These are phyloP conservation scores for Eurystomus gularis DNA, from an alignment of 2,113 vertebrate genomes.

Conservation along the genomic window DNA sequence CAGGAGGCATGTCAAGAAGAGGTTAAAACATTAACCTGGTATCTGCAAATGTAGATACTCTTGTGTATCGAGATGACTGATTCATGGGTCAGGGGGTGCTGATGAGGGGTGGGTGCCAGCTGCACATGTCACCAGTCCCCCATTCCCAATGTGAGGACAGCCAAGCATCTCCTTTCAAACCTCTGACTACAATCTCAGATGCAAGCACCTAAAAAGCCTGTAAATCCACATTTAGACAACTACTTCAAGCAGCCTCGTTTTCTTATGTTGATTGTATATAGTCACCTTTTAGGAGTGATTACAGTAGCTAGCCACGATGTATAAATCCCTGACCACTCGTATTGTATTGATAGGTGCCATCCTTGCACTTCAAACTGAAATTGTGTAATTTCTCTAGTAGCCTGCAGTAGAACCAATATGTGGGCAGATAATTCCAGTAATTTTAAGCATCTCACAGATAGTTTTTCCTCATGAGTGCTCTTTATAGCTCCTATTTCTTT, in stretches of 20 bases:
- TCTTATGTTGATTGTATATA: neutral
- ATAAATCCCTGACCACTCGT: neutral
- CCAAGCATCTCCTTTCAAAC: fast-evolving
- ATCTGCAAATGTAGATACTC: neutral
- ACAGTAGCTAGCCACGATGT: neutral
- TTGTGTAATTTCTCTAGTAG: neutral
- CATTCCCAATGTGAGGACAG: fast-evolving
- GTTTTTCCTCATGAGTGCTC: neutral
- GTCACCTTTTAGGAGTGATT: neutral
- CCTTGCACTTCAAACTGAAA: neutral
- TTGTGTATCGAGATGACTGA: fast-evolving
- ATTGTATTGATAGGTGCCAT: neutral
- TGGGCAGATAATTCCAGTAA: neutral
- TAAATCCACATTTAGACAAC: neutral
- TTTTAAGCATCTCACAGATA: neutral
- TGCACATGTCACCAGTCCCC: neutral
- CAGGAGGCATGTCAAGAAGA: neutral
- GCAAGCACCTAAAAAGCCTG: fast-evolving
- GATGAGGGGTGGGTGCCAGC: fast-evolving
- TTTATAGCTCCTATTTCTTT: neutral
- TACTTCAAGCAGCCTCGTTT: neutral
- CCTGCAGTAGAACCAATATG: neutral
- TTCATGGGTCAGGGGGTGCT: no score
- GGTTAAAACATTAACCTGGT: neutral
- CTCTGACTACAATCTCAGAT: neutral